Base-by-base conservation (phyloP, 2,888 invertebrate genomes). In the Podotricha telesiphe region DNA sequence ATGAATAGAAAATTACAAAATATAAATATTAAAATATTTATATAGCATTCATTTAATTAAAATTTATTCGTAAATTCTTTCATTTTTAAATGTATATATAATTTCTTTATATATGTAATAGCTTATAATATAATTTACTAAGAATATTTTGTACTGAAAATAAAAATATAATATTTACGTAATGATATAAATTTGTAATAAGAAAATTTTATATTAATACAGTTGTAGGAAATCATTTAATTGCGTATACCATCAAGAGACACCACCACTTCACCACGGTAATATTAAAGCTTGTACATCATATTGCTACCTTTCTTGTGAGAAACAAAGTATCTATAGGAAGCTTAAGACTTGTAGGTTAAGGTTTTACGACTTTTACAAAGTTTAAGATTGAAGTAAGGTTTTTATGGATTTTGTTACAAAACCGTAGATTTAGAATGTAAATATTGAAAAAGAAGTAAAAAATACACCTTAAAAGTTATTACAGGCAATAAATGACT, bases 281-380 rank as follows among this genome's bases (percentile, higher is more conserved):
- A 22, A 59, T 42, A 28, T 59, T 45, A 59, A 59, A 59, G 11
- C 22, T 5, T 28, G 17, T 55, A 22, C 2, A 45, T 59, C 22
- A 59, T 45, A 59, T 45, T 28, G 20, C n/a, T 45, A n/a, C 5
- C 8, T 5, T 13, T 42, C 11, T 28, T n/a, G n/a, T 22, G 11
- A 45, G 42, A n/a, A 59, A 8, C 45, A 22, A 22, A 45, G 5
- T 59, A 22, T 22, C n/a, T 45, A 59, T 59, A 45, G 59, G 22
- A 59, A 42, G 45, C 48, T 51, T 28, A 22, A 55, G 22, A 34
- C 51, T 20, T 65, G 34, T 48, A 56, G 34, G 37, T 64, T 50
- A 8, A 40, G 34, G 51, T 47, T 71, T 71, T 58, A 71, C 19
- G 68, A 68, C 56, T 62, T 51, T 58, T 47, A 59, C 65, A 65